Conservation (phyloP, 1,140 invertebrate species). For the Drosophila obscura region DNA sequence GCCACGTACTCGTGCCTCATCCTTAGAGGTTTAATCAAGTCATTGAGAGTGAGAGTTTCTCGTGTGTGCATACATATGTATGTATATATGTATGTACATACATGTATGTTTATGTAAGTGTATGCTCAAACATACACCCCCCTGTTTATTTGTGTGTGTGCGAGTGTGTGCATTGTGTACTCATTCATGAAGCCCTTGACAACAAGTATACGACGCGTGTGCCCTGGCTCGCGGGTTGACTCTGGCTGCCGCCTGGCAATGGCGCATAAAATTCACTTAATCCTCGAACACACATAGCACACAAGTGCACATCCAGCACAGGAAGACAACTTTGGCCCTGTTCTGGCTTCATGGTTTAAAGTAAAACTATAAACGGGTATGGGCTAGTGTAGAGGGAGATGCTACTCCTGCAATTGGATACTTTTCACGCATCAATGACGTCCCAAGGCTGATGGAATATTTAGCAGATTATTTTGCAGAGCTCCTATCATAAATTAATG, state of each 20-base stretch:
- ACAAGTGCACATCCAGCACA: constrained; percentile 8
- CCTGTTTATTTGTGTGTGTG: not conserved
- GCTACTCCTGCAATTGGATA: constrained; percentile 1
- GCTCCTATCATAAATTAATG: constrained; percentile 23
- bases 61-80: constrained; percentile 3
- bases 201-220: constrained; percentile 68
- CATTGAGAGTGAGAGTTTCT: constrained; percentile 57
- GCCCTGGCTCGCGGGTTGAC: constrained; percentile 7
- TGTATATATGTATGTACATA: not conserved
- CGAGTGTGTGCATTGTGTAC: constrained; percentile 37
- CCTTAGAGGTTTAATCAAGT: constrained; percentile 69
- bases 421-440: constrained; percentile 8
- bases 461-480: constrained; percentile 3
- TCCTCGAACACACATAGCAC: constrained; percentile 36
- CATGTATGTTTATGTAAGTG: constrained; percentile 6
- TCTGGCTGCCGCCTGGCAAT: constrained; percentile 45
- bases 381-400: constrained; percentile 1
- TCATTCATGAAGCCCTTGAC: constrained; percentile 40
- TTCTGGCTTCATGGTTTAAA: not conserved
- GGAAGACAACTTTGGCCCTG: not conserved
- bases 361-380: not conserved
- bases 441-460: constrained; percentile 15
- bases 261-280: constrained; percentile 61
- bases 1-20: not conserved
- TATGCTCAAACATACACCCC: constrained; percentile 22